Evolutionary conservation across 2,113 vertebrate genomes (phyloP), one percentile per base, ranked within the genome.

Genomic region (Thamnaconus septentrionalis): DNA sequence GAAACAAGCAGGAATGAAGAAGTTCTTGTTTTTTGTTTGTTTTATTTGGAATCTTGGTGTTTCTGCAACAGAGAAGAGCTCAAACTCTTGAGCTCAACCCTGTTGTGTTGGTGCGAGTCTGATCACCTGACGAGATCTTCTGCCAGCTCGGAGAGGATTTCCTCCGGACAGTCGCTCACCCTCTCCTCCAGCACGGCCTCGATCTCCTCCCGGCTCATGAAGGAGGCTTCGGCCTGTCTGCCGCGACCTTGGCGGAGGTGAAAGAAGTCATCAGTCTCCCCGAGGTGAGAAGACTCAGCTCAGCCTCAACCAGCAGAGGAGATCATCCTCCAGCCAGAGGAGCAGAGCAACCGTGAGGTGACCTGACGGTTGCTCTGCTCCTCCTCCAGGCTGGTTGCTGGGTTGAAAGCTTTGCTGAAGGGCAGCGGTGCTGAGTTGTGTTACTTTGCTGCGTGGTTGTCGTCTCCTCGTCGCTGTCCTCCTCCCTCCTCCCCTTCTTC

Each of bases 401-500:
- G 18, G 18, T 31, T 31, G 18, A 31, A 31, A 31, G 18, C 18
- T 31, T 31, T 31, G 18, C 18, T 31, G 2, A 31, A 31, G 18
- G 18, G 18, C 18, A 31, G 18, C 18, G 18, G 18, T 31, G 18
- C 2, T 31, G 18, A 31, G 18, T 31, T 31, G 18, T 31, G 18
- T 31, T 64, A 91, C 91, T 89, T 72, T 87, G 89, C 64, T 87
- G 86, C 41, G 87, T 62, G 53, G 88, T 71, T 55, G 90, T 90
- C 0, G 68, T 87, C 44, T 98, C 97, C 8, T 99, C 96, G 54
- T 96, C 95, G 0, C 95, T 97, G 52, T 98, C 95, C 6, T 94
- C 93, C 1, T 97, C 95, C 76, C 88, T 95, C 81, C 91, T 93
- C 53, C 92, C 93, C 81, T 96, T 99, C 85, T 97, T 98, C 87